These are phyloP conservation scores for Salminus brasiliensis DNA, from an alignment of 2,113 vertebrate species.

Conservation along the genomic window DNA sequence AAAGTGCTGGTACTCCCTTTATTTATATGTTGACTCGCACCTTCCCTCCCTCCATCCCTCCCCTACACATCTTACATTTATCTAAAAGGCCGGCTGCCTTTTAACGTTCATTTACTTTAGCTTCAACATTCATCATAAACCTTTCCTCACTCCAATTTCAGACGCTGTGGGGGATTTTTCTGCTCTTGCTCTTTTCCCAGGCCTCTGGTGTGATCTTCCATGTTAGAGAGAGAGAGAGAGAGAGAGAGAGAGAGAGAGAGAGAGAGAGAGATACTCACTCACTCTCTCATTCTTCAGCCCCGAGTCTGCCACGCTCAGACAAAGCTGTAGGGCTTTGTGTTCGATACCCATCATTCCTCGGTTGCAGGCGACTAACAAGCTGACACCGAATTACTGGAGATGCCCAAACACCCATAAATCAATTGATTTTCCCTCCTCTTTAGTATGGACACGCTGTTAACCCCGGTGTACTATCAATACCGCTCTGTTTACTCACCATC, in stretches of 20 bases:
- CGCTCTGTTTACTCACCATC: background rate
- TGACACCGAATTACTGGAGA: background rate
- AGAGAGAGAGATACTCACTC: too few relatives aligned
- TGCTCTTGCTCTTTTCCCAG: background rate
- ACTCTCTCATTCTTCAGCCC: background rate
- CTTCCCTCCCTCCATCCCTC: too few relatives aligned
- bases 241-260: too few relatives aligned
- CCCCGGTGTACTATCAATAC: background rate
- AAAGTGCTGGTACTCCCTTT: too few relatives aligned
- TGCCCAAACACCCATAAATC: constrained; percentile 19
- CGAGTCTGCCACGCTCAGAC: background rate
- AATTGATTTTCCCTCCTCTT: constrained; percentile 16
- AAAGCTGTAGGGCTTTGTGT: background rate
- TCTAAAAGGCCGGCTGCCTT: too few relatives aligned
- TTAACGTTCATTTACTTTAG: too few relatives aligned
- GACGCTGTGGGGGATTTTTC: background rate
- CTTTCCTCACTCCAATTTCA: too few relatives aligned
- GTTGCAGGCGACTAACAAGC: constrained; percentile 5
- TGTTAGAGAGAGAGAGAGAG: too few relatives aligned
- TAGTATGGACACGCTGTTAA: background rate
- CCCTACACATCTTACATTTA: too few relatives aligned
- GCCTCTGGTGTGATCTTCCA: background rate
- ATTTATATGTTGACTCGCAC: too few relatives aligned
- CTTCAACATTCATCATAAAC: too few relatives aligned
- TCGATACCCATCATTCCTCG: background rate